Conservation (phyloP, 2,888 invertebrate species). For the Amphipoea oculea region DNA sequence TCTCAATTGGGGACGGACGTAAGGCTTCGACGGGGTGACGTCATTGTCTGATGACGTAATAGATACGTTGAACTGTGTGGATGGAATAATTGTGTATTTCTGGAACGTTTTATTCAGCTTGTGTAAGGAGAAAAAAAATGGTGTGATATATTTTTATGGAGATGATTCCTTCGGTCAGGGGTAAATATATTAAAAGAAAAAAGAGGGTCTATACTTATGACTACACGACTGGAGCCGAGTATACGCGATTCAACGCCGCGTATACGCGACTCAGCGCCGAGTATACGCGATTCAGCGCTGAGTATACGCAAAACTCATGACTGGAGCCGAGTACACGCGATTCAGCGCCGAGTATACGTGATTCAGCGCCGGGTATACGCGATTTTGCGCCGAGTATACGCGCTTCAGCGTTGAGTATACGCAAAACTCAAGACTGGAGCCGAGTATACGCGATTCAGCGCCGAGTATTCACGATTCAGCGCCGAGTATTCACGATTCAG, state of each 20-base stretch:
- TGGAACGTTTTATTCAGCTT: conserved; percentile 6
- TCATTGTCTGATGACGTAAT: conserved; percentile 37
- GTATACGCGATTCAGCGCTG: no score
- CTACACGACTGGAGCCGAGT: not conserved
- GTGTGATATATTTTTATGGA: not conserved
- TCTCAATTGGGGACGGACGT: conserved; percentile 35
- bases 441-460: not conserved
- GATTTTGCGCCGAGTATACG: no score
- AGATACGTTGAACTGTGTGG: not conserved
- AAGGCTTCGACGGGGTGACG: conserved; percentile 47
- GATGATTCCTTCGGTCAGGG: not conserved
- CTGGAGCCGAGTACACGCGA: no score
- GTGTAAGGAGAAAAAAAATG: not conserved
- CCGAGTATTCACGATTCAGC: no score
- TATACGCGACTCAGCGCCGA: not conserved
- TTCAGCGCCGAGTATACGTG: no score
- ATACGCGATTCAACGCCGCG: no score
- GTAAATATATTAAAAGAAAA: not conserved
- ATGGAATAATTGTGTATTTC: conserved; percentile 9
- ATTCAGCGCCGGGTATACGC: no score
- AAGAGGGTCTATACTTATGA: not conserved
- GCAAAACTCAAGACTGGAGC: no score
- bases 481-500: no score
- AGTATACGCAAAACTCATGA: no score
- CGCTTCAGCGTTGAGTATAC: no score